These are phyloP conservation scores for Polydrusus cervinus DNA, from an alignment of 2,888 invertebrate species.

Conservation along the genomic window DNA sequence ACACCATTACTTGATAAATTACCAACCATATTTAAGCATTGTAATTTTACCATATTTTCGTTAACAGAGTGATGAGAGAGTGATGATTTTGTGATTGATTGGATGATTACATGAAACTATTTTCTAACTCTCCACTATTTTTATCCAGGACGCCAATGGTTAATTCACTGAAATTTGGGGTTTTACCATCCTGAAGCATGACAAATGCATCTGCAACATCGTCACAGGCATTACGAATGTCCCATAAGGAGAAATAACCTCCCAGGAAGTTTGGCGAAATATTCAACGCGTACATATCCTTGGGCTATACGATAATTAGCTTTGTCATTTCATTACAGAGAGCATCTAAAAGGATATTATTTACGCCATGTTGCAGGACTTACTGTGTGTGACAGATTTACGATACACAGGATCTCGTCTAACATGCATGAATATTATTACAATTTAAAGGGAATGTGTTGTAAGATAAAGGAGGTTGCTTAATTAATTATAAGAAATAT, in stretches of 20 bases:
- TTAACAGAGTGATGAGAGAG: too few relatives aligned
- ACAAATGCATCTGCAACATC: conserved; percentile 49
- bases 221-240: conserved; percentile 39
- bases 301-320: conserved; percentile 42
- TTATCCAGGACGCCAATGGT: conserved; percentile 20
- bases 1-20: too few relatives aligned
- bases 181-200: conserved; percentile 29
- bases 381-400: conserved; percentile 26
- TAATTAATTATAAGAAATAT: too few relatives aligned
- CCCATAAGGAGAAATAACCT: conserved; percentile 42
- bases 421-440: conserved; percentile 1
- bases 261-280: conserved; percentile 38
- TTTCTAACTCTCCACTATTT: background rate
- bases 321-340: conserved; percentile 42
- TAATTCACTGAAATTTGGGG: conserved; percentile 21
- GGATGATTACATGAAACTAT: too few relatives aligned
- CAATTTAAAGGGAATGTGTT: background rate
- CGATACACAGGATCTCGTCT: background rate
- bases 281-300: conserved; percentile 37
- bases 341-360: conserved; percentile 37
- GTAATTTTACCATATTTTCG: too few relatives aligned
- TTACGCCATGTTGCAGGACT: conserved; percentile 11
- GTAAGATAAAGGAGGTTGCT: too few relatives aligned
- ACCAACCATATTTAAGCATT: too few relatives aligned
- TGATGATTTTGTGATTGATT: too few relatives aligned